These are phyloP conservation scores for Sminthopsis crassicaudata DNA, from an alignment of 2,113 vertebrate species.

Conservation along the genomic window DNA sequence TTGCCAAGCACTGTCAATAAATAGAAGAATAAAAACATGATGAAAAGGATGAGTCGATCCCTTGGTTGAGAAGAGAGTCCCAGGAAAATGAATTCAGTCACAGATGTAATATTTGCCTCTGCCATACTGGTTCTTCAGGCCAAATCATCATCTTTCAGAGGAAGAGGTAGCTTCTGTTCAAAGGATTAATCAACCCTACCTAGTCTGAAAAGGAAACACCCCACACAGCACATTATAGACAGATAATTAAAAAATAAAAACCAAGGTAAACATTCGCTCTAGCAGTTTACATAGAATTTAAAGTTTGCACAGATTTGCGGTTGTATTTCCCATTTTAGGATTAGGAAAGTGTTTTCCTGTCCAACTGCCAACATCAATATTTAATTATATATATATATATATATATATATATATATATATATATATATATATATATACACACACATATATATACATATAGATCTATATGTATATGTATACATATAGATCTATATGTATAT, in stretches of 20 bases:
- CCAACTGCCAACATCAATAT: neutral
- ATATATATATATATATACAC: too few relatives aligned
- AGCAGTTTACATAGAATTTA: neutral
- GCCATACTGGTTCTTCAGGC: neutral
- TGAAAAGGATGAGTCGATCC: slow-evolving; percentile 70
- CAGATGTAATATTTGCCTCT: slow-evolving; percentile 56
- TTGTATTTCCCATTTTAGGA: neutral
- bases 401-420: too few relatives aligned
- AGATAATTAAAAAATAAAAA: neutral
- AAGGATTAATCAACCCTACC: neutral
- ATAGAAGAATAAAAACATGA: slow-evolving; percentile 75
- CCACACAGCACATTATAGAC: neutral
- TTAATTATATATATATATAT: neutral
- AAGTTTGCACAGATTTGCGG: neutral
- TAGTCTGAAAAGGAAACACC: neutral
- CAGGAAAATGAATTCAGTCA: slow-evolving; percentile 77
- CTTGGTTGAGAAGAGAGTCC: slow-evolving; percentile 77
- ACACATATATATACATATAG: too few relatives aligned
- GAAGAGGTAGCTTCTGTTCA: neutral
- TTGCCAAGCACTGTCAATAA: slow-evolving; percentile 74
- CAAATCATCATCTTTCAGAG: neutral
- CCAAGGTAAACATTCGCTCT: neutral
- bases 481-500: too few relatives aligned
- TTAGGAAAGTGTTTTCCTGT: neutral
- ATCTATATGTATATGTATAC: too few relatives aligned